These are phyloP conservation scores for Stegodyphus dumicola DNA, from an alignment of 1,140 invertebrate genomes.

Conservation along the genomic window DNA sequence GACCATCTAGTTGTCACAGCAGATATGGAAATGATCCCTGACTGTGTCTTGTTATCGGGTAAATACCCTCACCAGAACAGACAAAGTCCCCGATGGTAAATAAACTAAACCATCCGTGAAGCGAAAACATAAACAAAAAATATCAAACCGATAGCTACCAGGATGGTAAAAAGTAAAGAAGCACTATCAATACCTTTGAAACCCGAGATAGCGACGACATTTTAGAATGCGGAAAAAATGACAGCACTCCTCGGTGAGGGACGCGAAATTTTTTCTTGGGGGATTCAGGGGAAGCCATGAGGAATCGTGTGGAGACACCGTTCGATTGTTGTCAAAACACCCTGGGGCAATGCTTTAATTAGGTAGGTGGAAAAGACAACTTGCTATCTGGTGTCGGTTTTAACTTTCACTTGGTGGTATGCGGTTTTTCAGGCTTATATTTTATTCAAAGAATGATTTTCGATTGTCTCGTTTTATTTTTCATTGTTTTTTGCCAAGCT, in stretches of 20 bases:
- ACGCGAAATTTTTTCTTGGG: not conserved
- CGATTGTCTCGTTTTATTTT: conserved; percentile 1
- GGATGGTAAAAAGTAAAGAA: conserved; percentile 17
- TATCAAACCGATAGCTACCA: conserved; percentile 38
- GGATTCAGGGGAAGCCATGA: not conserved
- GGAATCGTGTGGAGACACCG: conserved; percentile 30
- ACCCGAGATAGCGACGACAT: conserved; percentile 46
- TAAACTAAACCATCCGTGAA: conserved; percentile 29
- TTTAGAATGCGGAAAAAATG: conserved; percentile 52
- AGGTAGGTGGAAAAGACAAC: conserved; percentile 35
- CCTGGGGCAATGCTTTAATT: conserved; percentile 51
- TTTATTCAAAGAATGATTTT: conserved; percentile 6
- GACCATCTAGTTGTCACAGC: too few relatives aligned
- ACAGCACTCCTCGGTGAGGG: not conserved
- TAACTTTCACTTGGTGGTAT: conserved; percentile 44
- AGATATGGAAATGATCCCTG: conserved; percentile 23
- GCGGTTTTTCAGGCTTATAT: conserved; percentile 24
- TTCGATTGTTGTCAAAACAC: conserved; percentile 54
- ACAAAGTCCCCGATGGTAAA: conserved; percentile 8
- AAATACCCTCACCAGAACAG: conserved; percentile 29
- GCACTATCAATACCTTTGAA: conserved; percentile 30
- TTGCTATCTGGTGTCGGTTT: conserved; percentile 38
- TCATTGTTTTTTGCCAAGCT: not conserved
- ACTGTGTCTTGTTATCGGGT: conserved; percentile 6
- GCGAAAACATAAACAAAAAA: conserved; percentile 18